A percentile compares a stretch with the other conserved stretches of the same genome.
Evolutionary conservation across 2,113 vertebrate species (phyloP).

Genomic region (Seriola dumerili): DNA sequence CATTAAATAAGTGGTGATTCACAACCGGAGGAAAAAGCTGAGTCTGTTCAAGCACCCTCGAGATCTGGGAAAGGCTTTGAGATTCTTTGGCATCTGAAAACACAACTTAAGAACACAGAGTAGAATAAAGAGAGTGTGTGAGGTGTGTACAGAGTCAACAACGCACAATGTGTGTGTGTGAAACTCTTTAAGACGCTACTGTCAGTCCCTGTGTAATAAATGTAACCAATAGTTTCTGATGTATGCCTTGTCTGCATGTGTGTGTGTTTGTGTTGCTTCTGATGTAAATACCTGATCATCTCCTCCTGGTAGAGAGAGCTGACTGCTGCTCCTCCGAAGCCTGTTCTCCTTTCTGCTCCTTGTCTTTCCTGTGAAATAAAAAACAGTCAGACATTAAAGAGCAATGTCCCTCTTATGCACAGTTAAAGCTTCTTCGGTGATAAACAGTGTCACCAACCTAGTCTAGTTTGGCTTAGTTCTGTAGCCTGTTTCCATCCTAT

Average conservation of each 20-base stretch:
- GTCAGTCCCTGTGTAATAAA: neutral
- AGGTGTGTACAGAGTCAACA: neutral
- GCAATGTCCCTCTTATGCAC: neutral
- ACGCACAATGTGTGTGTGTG: neutral
- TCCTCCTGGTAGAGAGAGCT: constrained; percentile 97
- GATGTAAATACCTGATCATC: constrained; percentile 90
- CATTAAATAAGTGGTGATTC: constrained; percentile 41
- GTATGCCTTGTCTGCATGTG: neutral
- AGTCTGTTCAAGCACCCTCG: constrained; percentile 26
- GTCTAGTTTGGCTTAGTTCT: constrained; percentile 2
- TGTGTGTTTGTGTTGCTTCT: neutral
- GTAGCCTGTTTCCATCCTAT: neutral
- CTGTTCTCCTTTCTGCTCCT: constrained; percentile 86
- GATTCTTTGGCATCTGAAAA: constrained; percentile 22
- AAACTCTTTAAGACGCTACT: neutral
- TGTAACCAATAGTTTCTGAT: neutral
- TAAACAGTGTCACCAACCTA: neutral
- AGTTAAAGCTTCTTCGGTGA: neutral
- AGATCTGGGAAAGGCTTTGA: constrained; percentile 5
- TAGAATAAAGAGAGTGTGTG: neutral
- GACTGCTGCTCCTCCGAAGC: constrained; percentile 92
- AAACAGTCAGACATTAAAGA: constrained; percentile 10
- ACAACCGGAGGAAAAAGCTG: constrained; percentile 23
- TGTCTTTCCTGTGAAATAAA: constrained; percentile 86
- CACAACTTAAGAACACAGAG: neutral